These are phyloP conservation scores for Trinorchestia longiramus DNA, from an alignment of 1,140 invertebrate species.

Conservation along the genomic window DNA sequence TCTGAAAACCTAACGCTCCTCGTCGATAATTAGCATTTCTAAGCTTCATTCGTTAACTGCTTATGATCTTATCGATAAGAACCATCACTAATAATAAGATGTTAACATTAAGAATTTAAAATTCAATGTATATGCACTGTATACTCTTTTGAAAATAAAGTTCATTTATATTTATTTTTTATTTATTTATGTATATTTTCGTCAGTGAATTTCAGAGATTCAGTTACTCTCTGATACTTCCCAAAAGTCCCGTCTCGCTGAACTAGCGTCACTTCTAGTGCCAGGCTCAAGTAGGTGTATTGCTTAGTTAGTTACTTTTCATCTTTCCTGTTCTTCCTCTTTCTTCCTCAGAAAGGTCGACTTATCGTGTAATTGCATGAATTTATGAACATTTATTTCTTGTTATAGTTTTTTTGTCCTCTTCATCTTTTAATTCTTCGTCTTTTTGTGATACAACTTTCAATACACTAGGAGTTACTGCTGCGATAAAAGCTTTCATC, in stretches of 20 bases:
- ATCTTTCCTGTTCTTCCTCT: background rate
- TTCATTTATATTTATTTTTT: too few species aligned
- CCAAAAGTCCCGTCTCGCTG: too few species aligned
- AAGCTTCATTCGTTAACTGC: background rate
- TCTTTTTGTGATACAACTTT: background rate
- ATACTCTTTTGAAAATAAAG: too few species aligned
- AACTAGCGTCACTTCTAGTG: too few species aligned
- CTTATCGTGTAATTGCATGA: background rate
- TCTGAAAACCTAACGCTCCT: background rate
- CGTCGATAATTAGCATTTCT: background rate
- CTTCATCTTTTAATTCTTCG: background rate
- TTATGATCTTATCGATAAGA: too few species aligned
- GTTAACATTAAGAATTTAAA: too few species aligned
- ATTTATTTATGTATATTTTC: too few species aligned
- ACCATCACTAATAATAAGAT: too few species aligned
- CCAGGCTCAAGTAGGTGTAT: background rate
- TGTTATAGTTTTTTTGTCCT: background rate
- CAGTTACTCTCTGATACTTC: too few species aligned
- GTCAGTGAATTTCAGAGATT: too few species aligned
- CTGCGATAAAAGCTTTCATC: background rate
- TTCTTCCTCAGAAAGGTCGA: background rate
- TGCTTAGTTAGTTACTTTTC: background rate
- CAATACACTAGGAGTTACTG: background rate
- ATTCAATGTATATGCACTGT: too few species aligned
- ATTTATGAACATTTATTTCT: background rate